Evolutionary conservation across 2,888 invertebrate genomes (phyloP), one percentile per base, ranked within the genome.

Genomic region (Mythimna vitellina): DNA sequence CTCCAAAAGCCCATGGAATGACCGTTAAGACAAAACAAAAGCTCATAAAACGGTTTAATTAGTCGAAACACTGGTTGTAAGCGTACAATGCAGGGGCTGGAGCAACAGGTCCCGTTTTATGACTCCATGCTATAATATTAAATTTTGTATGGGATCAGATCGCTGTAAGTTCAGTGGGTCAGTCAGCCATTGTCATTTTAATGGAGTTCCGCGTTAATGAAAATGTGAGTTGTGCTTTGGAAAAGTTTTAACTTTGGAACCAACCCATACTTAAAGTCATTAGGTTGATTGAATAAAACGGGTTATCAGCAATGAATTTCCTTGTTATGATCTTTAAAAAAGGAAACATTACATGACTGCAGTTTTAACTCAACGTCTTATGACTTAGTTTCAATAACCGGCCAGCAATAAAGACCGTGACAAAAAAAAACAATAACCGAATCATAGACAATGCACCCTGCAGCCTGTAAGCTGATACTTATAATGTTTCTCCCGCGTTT

Each of bases 31-130:
- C 80, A 71, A 85, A 89, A 87, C 89, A 88, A 91, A 89, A 87
- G 88, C 86, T 84, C 86, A 88, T 90, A 89, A 90, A 90, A 81
- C 83, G 81, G 83, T 87, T 89, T 91, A 90, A 90, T 91, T 90
- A 89, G 86, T 86, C 83, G 83, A 83, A 89, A 89, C 86, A 87
- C 75, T 85, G 80, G 81, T 80, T 82, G 79, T 83, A 81, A 87
- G 85, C 80, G 86, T 72, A 84, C 80, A 83, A 81, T 77, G 77
- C 76, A 83, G 69, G 76, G 72, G 71, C 66, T 68, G 51, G 65
- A 73, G 87, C 88, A 89, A 89, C 87, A 89, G 87, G 88, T 89
- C 80, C 78, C 80, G 76, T 78, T 77, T 83, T 82, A 86, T 73
- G 65, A 69, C 76, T 69, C 66, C 76, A 69, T 76, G 74, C 70